A percentile compares a stretch with the other conserved stretches of the same genome.
These are phyloP conservation scores for Malurus splendens DNA, from an alignment of 2,797 vertebrate species.

Conservation along the genomic window DNA sequence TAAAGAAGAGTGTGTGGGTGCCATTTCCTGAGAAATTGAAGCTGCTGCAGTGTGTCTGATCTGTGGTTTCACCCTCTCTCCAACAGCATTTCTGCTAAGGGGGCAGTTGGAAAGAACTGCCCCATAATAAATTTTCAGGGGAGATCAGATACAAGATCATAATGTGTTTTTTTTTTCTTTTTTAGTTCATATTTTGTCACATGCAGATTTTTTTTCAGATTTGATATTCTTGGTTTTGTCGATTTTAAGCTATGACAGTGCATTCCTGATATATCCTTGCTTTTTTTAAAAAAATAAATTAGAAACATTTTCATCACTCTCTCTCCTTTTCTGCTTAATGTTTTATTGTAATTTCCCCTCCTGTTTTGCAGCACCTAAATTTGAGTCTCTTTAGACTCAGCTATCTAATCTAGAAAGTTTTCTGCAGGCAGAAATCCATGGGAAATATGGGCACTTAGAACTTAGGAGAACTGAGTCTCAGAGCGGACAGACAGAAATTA, in stretches of 20 bases:
- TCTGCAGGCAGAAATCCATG: neutral
- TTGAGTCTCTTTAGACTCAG: neutral
- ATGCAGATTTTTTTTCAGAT: neutral
- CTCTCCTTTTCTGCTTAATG: neutral
- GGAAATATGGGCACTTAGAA: neutral
- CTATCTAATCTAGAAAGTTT: rapidly evolving
- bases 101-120: neutral
- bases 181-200: neutral
- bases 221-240: neutral
- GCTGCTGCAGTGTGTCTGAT: neutral
- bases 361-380: neutral
- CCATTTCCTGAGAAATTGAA: neutral
- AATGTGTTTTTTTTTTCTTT: neutral
- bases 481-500: neutral
- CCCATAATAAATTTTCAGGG: neutral
- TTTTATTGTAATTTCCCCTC: neutral
- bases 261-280: neutral
- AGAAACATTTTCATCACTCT: neutral
- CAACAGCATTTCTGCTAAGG: neutral
- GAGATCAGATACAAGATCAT: neutral
- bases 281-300: too few species aligned
- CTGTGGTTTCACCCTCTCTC: neutral
- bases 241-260: neutral
- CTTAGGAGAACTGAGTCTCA: neutral
- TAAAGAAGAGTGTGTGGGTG: neutral